phyloP scores from a whole-genome alignment of 2,797 vertebrate species.

The Amniataba percoides region DNA sequence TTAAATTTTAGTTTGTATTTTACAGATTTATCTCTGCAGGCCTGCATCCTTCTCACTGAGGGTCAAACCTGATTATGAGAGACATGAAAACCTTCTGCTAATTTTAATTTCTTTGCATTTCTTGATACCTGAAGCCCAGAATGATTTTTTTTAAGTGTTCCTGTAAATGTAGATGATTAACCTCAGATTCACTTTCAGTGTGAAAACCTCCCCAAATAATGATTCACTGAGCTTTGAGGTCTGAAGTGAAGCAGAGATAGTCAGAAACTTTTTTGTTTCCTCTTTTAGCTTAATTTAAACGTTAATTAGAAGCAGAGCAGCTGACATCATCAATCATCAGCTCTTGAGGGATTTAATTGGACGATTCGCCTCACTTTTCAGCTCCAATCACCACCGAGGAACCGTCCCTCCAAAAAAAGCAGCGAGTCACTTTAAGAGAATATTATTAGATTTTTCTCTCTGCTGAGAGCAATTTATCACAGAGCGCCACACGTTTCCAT shows the following conservation, averaged over 20 bases:
- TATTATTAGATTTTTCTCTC: not conserved
- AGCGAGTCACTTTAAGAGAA: not conserved
- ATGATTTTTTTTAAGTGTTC: too few relatives aligned
- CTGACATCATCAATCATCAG: constrained; percentile 86
- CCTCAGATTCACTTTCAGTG: constrained; percentile 44
- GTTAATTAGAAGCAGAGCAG: constrained; percentile 85
- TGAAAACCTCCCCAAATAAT: constrained; percentile 40
- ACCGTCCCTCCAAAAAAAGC: not conserved
- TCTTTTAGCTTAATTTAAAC: constrained; percentile 72
- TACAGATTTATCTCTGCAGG: constrained; percentile 1
- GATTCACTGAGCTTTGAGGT: constrained; percentile 58
- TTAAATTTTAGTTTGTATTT: not conserved
- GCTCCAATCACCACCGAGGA: constrained; percentile 46
- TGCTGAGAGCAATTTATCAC: constrained; percentile 8
- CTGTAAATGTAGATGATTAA: constrained; percentile 36
- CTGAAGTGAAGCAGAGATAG: constrained; percentile 59
- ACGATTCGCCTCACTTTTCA: constrained; percentile 62
- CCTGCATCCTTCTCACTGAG: not conserved
- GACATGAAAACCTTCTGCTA: not conserved
- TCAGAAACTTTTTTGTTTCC: constrained; percentile 55
- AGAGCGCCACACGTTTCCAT: not conserved
- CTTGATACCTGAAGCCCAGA: not conserved
- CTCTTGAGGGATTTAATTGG: constrained; percentile 74
- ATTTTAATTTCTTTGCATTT: constrained; percentile 9
- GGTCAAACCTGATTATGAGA: not conserved